Percentiles rank a stretch among this genome's conserved stretches.
Conservation (phyloP, 2,113 vertebrate genomes). For the Speoplatyrhinus poulsoni region DNA sequence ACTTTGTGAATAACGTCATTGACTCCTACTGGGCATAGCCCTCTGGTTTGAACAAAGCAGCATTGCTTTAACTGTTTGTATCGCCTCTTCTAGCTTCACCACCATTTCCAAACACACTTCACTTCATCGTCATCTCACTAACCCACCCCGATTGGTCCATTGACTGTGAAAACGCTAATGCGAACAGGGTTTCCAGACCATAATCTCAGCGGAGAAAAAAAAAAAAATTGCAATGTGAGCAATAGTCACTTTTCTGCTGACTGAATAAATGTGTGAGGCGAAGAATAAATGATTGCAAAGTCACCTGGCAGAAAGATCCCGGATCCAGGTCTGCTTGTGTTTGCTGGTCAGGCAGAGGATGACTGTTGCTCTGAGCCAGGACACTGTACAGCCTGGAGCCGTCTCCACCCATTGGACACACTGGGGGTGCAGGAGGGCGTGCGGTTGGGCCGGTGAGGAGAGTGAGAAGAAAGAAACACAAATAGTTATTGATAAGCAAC, state of each 20-base stretch:
- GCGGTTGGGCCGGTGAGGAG: not conserved
- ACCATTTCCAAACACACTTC: no score
- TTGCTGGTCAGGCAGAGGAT: conserved; percentile 64
- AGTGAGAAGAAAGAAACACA: not conserved
- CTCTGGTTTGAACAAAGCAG: no score
- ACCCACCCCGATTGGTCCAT: no score
- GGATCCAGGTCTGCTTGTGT: conserved; percentile 52
- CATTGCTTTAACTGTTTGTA: no score
- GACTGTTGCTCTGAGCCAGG: conserved; percentile 73
- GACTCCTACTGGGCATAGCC: no score
- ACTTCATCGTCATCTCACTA: no score
- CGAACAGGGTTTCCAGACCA: no score
- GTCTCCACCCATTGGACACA: conserved; percentile 85
- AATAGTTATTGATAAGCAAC: not conserved
- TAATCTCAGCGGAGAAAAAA: no score
- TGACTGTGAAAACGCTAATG: no score
- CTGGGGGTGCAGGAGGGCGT: conserved; percentile 54
- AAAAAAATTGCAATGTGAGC: no score
- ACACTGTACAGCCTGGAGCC: conserved; percentile 82
- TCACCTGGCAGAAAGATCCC: conserved; percentile 52
- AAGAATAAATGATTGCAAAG: not conserved
- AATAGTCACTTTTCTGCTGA: not conserved
- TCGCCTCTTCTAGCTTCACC: no score
- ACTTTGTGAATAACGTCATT: no score
- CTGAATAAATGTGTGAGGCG: not conserved